Conservation (phyloP, 2,797 vertebrate genomes). For the Gambusia yucatana region DNA sequence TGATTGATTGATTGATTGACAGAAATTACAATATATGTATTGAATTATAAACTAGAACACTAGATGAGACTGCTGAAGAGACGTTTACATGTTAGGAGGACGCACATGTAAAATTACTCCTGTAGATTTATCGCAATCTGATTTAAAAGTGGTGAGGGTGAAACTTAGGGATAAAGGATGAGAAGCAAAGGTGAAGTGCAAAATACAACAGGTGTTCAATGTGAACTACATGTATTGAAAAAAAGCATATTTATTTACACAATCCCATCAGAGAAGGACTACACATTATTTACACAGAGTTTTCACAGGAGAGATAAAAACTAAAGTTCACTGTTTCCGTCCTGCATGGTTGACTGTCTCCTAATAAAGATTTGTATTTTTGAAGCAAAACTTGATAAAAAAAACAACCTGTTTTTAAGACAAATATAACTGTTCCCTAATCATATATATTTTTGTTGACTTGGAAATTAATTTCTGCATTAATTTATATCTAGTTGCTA, state of each 20-base stretch:
- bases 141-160: slow-evolving; percentile 29
- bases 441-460: too few relatives aligned
- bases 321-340: slow-evolving; percentile 5
- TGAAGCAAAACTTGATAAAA: not conserved
- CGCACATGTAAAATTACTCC: slow-evolving; percentile 9
- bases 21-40: not conserved
- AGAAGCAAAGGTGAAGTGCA: not conserved
- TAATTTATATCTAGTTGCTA: not conserved
- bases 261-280: slow-evolving; percentile 21
- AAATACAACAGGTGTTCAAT: slow-evolving; percentile 49
- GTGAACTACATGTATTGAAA: slow-evolving; percentile 34
- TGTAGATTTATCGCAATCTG: slow-evolving; percentile 44
- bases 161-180: slow-evolving; percentile 20
- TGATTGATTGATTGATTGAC: not conserved
- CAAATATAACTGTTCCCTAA: not conserved
- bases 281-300: slow-evolving; percentile 20
- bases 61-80: slow-evolving; percentile 27
- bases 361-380: not conserved
- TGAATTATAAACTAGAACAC: slow-evolving; percentile 5
- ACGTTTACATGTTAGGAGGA: slow-evolving; percentile 40
- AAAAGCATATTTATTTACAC: slow-evolving; percentile 33
- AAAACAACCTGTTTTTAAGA: not conserved
- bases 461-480: not conserved
- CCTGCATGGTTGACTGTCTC: not conserved
- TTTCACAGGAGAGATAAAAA: slow-evolving; percentile 4